These are phyloP conservation scores for Vulpes ferrilata DNA, from an alignment of 2,113 vertebrate species.

Conservation along the genomic window DNA sequence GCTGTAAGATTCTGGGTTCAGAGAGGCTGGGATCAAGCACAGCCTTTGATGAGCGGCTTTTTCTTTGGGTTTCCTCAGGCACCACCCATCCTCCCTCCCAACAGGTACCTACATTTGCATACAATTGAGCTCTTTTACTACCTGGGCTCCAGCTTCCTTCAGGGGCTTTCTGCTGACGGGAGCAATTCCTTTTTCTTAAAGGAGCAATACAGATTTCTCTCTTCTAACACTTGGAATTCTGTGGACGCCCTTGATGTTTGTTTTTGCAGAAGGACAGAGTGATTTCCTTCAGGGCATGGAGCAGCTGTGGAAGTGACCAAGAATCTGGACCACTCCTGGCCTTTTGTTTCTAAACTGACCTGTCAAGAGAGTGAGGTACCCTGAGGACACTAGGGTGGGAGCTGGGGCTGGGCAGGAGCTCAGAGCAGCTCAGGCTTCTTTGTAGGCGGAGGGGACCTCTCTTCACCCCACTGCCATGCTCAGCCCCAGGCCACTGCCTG, in stretches of 20 bases:
- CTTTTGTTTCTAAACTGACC: not conserved
- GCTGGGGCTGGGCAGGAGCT: not conserved
- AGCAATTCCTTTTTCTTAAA: slow-evolving; percentile 17
- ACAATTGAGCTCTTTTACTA: not conserved
- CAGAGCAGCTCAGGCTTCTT: not conserved
- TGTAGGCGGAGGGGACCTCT: no score
- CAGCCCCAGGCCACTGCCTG: not conserved
- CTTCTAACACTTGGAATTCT: not conserved
- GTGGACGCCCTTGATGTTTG: rapidly evolving
- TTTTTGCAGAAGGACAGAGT: not conserved
- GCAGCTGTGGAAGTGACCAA: not conserved
- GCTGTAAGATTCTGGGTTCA: not conserved
- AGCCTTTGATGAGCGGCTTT: not conserved
- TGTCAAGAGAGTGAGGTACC: not conserved
- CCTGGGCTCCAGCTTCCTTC: not conserved
- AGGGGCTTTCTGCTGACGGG: not conserved
- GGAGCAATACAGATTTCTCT: not conserved
- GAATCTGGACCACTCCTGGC: not conserved
- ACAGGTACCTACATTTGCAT: slow-evolving; percentile 51
- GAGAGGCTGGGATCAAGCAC: not conserved
- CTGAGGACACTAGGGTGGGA: not conserved
- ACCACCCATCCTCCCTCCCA: not conserved
- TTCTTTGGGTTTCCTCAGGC: not conserved
- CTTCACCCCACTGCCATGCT: not conserved
- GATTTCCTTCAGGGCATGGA: not conserved